Conservation (phyloP, 2,113 vertebrate genomes). For the Sprattus sprattus region DNA sequence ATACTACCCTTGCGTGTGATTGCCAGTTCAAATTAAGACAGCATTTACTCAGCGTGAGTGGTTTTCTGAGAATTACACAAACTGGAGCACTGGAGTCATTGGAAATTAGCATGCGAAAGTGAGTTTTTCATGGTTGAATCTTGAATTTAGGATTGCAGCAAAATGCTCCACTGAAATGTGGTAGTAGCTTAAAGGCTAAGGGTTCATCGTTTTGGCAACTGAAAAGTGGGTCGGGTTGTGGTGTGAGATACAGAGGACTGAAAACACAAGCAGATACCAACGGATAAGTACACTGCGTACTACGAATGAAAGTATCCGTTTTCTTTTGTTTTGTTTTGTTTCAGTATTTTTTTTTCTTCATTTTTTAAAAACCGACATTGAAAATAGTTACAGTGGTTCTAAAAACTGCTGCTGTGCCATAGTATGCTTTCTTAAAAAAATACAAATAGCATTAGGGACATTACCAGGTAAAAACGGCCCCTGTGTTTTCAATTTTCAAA, state of each 20-base stretch:
- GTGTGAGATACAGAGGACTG: not conserved
- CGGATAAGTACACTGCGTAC: not conserved
- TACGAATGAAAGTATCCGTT: not conserved
- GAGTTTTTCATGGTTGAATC: not conserved
- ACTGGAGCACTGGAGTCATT: not conserved
- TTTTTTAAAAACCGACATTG: constrained; percentile 5
- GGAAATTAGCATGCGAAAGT: not conserved
- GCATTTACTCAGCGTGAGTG: not conserved
- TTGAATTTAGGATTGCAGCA: not conserved
- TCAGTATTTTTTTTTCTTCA: not conserved
- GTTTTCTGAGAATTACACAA: not conserved
- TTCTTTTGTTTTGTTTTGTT: not conserved
- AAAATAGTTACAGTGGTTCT: constrained; percentile 34
- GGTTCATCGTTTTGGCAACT: constrained; percentile 4
- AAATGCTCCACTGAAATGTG: not conserved
- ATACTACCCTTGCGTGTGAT: not conserved
- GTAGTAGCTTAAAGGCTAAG: not conserved
- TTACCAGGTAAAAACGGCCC: constrained; percentile 21
- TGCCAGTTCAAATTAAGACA: constrained; percentile 7
- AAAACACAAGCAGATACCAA: too few relatives aligned
- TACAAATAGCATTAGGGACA: constrained; percentile 24
- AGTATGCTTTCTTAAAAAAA: constrained; percentile 38
- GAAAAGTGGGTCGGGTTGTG: not conserved
- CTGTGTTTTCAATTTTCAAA: constrained; percentile 10
- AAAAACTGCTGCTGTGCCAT: constrained; percentile 42